phyloP scores from a whole-genome alignment of 2,888 invertebrate species.

The Griposia aprilina region DNA sequence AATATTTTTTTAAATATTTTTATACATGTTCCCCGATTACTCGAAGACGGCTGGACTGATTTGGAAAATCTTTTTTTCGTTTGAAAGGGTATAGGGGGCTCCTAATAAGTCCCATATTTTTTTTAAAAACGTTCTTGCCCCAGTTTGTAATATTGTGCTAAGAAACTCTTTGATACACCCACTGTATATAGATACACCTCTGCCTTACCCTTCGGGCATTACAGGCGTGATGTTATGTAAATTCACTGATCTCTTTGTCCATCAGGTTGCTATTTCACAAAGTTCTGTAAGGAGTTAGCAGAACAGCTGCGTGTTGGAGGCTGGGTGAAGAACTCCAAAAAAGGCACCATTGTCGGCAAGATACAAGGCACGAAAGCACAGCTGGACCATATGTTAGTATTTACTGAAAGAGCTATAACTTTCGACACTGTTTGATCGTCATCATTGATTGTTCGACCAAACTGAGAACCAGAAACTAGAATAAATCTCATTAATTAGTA shows the following conservation, averaged over 20 bases:
- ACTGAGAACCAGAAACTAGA: neutral
- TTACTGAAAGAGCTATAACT: neutral
- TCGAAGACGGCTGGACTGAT: no score
- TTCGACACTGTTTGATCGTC: neutral
- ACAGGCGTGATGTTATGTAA: neutral
- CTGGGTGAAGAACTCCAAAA: conserved; percentile 97
- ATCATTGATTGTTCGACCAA: neutral
- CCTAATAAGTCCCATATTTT: no score
- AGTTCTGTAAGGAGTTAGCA: conserved; percentile 96
- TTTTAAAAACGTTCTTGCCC: neutral
- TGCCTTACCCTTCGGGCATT: neutral
- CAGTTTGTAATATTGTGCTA: neutral
- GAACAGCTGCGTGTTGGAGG: conserved; percentile 94
- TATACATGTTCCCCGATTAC: no score
- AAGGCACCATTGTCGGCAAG: conserved; percentile 96
- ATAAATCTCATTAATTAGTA: neutral
- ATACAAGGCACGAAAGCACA: conserved; percentile 95
- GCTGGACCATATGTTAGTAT: conserved; percentile 95
- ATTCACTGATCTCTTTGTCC: neutral
- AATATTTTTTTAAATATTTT: no score
- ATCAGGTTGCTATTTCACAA: conserved; percentile 96
- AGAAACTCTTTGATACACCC: neutral
- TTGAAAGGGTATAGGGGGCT: no score
- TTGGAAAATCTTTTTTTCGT: no score
- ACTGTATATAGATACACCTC: neutral